phyloP scores from a whole-genome alignment of 1,140 invertebrate genomes.

The Calephelis virginiensis region DNA sequence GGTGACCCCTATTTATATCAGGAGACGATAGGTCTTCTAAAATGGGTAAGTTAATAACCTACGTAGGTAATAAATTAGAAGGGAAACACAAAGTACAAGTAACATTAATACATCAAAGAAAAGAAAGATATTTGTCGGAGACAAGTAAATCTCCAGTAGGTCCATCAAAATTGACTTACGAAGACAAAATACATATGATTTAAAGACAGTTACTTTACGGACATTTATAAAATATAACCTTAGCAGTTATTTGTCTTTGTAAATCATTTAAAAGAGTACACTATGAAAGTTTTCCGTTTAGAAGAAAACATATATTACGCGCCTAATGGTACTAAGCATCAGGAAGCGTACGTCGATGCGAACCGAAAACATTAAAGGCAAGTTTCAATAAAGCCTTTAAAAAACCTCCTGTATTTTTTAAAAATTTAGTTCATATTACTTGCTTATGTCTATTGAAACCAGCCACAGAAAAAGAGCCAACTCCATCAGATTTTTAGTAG shows the following conservation, averaged over 20 bases:
- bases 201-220: no score
- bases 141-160: slow-evolving; percentile 4
- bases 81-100: slow-evolving; percentile 55
- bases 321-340: slow-evolving; percentile 74
- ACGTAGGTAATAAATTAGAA: slow-evolving; percentile 51
- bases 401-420: slow-evolving; percentile 7
- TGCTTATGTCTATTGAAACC: slow-evolving; percentile 57
- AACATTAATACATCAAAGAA: slow-evolving; percentile 66
- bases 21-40: slow-evolving; percentile 50
- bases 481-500: slow-evolving; percentile 46
- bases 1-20: slow-evolving; percentile 64
- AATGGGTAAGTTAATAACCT: slow-evolving; percentile 49
- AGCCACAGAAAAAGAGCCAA: slow-evolving; percentile 56
- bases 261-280: slow-evolving; percentile 50
- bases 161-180: slow-evolving; percentile 15
- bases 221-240: neutral
- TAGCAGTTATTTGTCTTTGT: slow-evolving; percentile 35
- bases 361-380: slow-evolving; percentile 69
- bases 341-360: slow-evolving; percentile 71
- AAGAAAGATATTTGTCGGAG: slow-evolving; percentile 38
- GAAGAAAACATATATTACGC: slow-evolving; percentile 78
- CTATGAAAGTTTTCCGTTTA: slow-evolving; percentile 58
- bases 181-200: slow-evolving; percentile 20
- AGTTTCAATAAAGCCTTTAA: slow-evolving; percentile 69
- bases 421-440: neutral